Conservation (phyloP, 2,797 vertebrate genomes). For the Ciconia nigra region DNA sequence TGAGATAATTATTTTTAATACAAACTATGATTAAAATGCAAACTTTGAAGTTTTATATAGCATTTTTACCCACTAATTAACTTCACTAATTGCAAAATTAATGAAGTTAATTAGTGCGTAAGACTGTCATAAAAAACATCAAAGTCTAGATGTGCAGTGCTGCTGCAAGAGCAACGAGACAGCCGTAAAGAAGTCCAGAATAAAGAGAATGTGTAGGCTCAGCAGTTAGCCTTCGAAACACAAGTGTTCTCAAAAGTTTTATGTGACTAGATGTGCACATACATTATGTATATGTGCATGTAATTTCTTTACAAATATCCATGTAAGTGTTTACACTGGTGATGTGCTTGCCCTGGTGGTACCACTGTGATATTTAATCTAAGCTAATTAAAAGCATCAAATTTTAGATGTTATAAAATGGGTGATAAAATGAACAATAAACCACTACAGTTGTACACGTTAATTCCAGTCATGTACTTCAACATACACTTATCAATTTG, state of each 20-base stretch:
- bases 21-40: slow-evolving; percentile 71
- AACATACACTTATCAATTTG: background rate
- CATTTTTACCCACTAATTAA: slow-evolving; percentile 73
- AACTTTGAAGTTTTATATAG: slow-evolving; percentile 75
- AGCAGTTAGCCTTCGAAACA: slow-evolving; percentile 29
- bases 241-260: background rate
- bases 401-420: slow-evolving; percentile 11
- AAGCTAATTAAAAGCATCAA: slow-evolving; percentile 35
- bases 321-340: background rate
- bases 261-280: background rate
- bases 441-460: background rate
- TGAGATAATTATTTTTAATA: slow-evolving; percentile 67
- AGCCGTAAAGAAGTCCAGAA: background rate
- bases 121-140: slow-evolving; percentile 66
- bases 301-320: slow-evolving; percentile 10
- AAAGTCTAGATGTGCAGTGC: slow-evolving; percentile 62
- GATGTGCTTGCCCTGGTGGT: background rate
- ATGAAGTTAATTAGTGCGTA: slow-evolving; percentile 74
- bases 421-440: slow-evolving; percentile 1
- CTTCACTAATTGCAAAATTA: slow-evolving; percentile 67
- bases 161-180: slow-evolving; percentile 41
- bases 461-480: slow-evolving; percentile 17
- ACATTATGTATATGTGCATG: background rate
- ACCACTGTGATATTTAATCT: background rate
- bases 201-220: background rate